Conservation (phyloP, 2,797 vertebrate species). For the Apogon talboti region DNA sequence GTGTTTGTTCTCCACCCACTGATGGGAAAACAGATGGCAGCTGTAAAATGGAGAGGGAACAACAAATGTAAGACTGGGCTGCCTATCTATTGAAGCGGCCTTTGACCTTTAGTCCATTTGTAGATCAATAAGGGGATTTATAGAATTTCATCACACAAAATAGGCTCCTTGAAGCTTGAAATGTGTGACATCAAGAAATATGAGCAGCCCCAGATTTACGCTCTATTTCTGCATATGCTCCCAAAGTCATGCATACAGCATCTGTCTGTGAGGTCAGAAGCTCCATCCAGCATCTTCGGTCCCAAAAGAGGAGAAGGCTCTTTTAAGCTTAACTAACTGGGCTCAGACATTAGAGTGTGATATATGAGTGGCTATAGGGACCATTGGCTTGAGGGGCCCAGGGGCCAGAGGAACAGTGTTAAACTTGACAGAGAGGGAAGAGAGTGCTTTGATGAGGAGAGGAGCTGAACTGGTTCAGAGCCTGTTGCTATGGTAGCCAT, state of each 20-base stretch:
- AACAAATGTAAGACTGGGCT: slow-evolving; percentile 5
- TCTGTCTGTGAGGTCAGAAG: slow-evolving; percentile 24
- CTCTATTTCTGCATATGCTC: slow-evolving; percentile 13
- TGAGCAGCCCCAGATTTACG: slow-evolving; percentile 9
- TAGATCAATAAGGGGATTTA: slow-evolving; percentile 34
- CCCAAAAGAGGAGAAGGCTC: not conserved
- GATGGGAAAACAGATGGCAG: not conserved
- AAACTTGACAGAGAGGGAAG: slow-evolving; percentile 48
- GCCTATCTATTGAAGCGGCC: slow-evolving; percentile 10
- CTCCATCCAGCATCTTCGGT: slow-evolving; percentile 1
- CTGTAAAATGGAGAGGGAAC: not conserved
- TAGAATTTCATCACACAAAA: slow-evolving; percentile 15
- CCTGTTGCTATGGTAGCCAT: slow-evolving; percentile 83
- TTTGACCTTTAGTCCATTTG: slow-evolving; percentile 33
- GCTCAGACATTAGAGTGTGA: slow-evolving; percentile 24
- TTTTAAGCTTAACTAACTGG: slow-evolving; percentile 17
- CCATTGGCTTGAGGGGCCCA: slow-evolving; percentile 27
- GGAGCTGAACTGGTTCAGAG: slow-evolving; percentile 69
- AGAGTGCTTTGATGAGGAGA: slow-evolving; percentile 62
- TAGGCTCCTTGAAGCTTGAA: not conserved
- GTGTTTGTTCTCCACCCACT: slow-evolving; percentile 12
- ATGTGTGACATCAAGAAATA: slow-evolving; percentile 2
- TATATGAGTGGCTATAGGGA: slow-evolving; percentile 25
- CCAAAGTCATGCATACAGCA: slow-evolving; percentile 1
- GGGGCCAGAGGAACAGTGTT: slow-evolving; percentile 42